Conservation (phyloP, 2,797 vertebrate species). For the Dryobates pubescens region DNA sequence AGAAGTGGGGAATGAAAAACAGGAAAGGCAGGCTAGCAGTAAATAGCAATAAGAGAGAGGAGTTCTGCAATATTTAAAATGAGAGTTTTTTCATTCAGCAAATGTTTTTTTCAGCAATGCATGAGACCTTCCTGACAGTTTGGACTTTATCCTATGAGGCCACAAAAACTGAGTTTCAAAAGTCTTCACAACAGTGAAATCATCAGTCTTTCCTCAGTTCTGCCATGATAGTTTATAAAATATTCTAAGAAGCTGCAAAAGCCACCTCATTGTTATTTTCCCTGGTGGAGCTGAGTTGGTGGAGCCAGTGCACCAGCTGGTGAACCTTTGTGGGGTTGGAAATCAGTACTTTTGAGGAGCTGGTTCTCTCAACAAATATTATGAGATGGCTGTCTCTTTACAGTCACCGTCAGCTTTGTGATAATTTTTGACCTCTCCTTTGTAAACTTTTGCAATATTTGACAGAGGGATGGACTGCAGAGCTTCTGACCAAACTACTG, state of each 20-base stretch:
- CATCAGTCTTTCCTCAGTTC: not conserved
- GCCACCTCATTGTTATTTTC: not conserved
- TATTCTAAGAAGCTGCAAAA: not conserved
- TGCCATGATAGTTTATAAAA: not conserved
- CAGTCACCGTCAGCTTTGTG: not conserved
- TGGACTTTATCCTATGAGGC: not conserved
- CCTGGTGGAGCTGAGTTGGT: not conserved
- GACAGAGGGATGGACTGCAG: not conserved
- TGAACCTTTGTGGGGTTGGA: not conserved
- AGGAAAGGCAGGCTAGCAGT: not conserved
- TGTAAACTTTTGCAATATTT: not conserved
- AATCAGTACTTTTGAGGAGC: not conserved
- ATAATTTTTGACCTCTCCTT: not conserved
- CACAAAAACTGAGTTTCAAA: not conserved
- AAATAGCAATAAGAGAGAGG: not conserved
- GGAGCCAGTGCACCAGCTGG: not conserved
- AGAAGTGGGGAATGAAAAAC: not conserved
- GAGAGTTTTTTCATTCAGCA: not conserved
- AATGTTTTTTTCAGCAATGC: not conserved
- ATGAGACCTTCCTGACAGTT: not conserved
- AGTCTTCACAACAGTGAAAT: not conserved
- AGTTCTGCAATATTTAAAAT: not conserved
- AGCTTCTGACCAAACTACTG: not conserved
- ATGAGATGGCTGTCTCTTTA: not conserved
- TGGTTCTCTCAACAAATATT: not conserved